Evolutionary conservation across 2,888 invertebrate species (phyloP).

Genomic region (Scaptomyza parva): DNA sequence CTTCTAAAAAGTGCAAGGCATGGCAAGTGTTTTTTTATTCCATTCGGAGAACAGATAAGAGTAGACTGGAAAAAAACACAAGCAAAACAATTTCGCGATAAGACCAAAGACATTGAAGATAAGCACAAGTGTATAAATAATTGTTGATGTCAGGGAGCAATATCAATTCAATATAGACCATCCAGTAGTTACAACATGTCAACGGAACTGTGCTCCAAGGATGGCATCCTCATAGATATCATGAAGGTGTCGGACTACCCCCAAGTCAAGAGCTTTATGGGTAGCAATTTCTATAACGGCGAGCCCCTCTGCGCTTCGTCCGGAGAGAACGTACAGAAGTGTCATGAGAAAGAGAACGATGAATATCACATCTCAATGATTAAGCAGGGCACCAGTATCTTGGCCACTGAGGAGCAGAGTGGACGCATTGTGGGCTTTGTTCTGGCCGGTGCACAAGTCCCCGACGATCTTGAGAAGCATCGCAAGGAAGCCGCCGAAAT

Average conservation of each 20-base stretch:
- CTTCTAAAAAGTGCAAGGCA: not conserved
- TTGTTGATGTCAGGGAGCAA: not conserved
- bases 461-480: constrained; percentile 42
- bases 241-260: constrained; percentile 47
- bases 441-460: constrained; percentile 36
- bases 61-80: not conserved
- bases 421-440: constrained; percentile 52
- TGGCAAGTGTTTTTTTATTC: not conserved
- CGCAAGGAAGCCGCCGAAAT: constrained; percentile 36
- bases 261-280: constrained; percentile 40
- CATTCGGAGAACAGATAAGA: not conserved
- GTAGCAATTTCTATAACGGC: constrained; percentile 42
- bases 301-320: constrained; percentile 47
- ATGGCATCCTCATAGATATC: constrained; percentile 47
- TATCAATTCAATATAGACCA: not conserved
- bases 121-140: constrained; percentile 27
- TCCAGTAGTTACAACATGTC: constrained; percentile 25
- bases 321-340: constrained; percentile 34
- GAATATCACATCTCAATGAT: constrained; percentile 53
- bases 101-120: not conserved
- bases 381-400: constrained; percentile 43
- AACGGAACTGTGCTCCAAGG: constrained; percentile 23
- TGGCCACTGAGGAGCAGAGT: constrained; percentile 40
- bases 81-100: not conserved
- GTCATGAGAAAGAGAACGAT: constrained; percentile 42